Evolutionary conservation across 2,888 invertebrate genomes (phyloP), one percentile per base, ranked within the genome.

Genomic region (Hirtodrosophila cameraria): DNA sequence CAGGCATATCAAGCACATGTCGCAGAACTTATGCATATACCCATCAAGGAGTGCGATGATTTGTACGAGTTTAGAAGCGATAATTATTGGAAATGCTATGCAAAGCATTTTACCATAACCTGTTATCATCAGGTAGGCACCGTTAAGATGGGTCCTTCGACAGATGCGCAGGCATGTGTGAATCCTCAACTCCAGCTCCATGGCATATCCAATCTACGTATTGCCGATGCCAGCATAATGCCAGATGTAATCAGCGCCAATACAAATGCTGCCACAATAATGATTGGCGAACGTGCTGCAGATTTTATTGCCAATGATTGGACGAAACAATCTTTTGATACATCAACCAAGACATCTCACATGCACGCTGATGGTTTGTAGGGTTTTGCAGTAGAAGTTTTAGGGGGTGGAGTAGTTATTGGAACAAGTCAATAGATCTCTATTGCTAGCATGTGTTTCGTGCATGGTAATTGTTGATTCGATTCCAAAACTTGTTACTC

Each of bases 241-340:
- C 96, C 96, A 0, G 92, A 89, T 2, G 93, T 95, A 41, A 92
- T 94, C 0, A 95, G 95, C 82, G 96, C 94, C 3, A 97, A 97
- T 89, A 96, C 96, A 0, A 96, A 97, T 88, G 96, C 95, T 0
- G 95, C 96, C 0, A 93, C 94, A 0, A 94, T 97, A 9, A 97
- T 97, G 96, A 96, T 97, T 50, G 97, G 94, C 0, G 97, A 97
- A 87, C 96, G 96, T 76, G 95, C 93, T 0, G 93, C 95, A 1
- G 96, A 97, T 33, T 80, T 90, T 3, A 87, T 90, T 3, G 73
- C 69, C 6, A 59, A 86, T 38, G 83, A 89, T 25, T 90, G 89
- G 89, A 28, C 12, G 6, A 0, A 1, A 11, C 9, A n/a, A n/a
- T n/a, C n/a, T n/a, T n/a, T n/a, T n/a, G n/a, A n/a, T n/a, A n/a